Conservation (phyloP, 2,113 vertebrate genomes). For the Aegithalos caudatus region DNA sequence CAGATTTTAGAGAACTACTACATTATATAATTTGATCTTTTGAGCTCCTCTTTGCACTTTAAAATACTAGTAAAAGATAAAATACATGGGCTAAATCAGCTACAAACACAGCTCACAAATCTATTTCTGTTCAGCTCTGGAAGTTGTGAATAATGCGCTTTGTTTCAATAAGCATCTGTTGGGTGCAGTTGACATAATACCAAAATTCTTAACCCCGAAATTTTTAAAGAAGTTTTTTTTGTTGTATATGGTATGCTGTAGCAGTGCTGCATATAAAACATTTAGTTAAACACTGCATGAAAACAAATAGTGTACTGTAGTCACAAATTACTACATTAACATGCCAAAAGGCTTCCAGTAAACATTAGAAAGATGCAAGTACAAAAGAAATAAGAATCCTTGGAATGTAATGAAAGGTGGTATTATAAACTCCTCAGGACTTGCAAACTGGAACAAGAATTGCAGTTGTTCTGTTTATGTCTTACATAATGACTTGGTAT, state of each 20-base stretch:
- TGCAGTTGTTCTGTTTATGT: not conserved
- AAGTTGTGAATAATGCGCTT: not conserved
- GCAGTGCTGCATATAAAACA: not conserved
- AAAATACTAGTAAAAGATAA: constrained; percentile 22
- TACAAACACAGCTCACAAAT: not conserved
- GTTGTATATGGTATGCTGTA: not conserved
- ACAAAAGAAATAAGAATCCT: not conserved
- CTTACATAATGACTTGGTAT: not conserved
- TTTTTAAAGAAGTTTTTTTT: not conserved
- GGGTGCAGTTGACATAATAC: not conserved
- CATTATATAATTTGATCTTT: constrained; percentile 1
- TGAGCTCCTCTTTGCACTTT: constrained; percentile 30
- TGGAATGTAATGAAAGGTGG: not conserved
- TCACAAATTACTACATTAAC: not conserved
- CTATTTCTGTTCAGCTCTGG: not conserved
- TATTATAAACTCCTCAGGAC: not conserved
- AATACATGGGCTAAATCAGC: not conserved
- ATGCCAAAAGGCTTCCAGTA: not conserved
- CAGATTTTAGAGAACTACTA: constrained; percentile 21
- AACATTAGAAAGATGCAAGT: not conserved
- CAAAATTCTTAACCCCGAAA: not conserved
- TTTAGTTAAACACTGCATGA: not conserved
- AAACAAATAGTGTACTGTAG: not conserved
- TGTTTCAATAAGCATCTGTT: not conserved
- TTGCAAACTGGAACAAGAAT: not conserved